These are phyloP conservation scores for Vidua chalybeata DNA, from an alignment of 2,113 vertebrate genomes.

Conservation along the genomic window DNA sequence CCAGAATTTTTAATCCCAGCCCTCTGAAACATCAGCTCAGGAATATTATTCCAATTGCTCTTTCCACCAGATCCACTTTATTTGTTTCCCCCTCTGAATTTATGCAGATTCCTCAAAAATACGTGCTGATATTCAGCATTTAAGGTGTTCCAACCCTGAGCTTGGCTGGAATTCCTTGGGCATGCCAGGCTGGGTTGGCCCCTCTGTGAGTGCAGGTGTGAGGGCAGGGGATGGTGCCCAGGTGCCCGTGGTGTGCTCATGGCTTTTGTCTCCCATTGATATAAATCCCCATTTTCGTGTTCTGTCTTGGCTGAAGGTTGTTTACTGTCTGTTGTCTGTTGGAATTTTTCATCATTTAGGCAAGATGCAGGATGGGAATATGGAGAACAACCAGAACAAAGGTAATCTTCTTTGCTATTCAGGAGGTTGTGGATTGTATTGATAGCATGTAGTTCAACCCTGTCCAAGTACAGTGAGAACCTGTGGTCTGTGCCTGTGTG, in stretches of 20 bases:
- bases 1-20: neutral
- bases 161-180: neutral
- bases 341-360: conserved; percentile 97
- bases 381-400: conserved; percentile 99
- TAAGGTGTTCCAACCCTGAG: neutral
- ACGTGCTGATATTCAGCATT: neutral
- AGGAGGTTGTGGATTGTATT: conserved; percentile 29
- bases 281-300: conserved; percentile 73
- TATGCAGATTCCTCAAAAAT: neutral
- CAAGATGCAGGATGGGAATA: conserved; percentile 99
- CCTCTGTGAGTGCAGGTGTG: neutral
- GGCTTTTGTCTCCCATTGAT: conserved; percentile 75
- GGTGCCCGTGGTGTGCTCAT: conserved; percentile 15
- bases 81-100: neutral
- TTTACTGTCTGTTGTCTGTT: conserved; percentile 94
- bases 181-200: neutral
- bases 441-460: conserved; percentile 22
- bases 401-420: conserved; percentile 85
- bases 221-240: neutral
- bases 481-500: neutral
- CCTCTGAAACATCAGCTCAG: neutral
- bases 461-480: neutral
- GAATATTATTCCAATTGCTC: neutral
- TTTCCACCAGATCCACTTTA: neutral
- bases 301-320: conserved; percentile 78